Base-by-base conservation (phyloP, 2,113 vertebrate genomes). In the Hypanus sabinus region DNA sequence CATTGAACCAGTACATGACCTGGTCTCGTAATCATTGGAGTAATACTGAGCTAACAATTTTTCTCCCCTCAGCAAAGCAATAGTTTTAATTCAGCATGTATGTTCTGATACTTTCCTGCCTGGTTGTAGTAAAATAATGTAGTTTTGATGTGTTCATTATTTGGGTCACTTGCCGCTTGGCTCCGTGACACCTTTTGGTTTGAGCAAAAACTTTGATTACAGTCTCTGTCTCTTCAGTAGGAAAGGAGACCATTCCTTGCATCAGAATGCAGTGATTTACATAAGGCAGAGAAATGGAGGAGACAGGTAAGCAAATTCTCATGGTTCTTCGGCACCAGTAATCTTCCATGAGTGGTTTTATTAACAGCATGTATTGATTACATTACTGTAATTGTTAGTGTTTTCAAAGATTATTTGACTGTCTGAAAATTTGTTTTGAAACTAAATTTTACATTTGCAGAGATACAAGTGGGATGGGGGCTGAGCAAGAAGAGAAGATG, bases 241-340 rank as follows among this genome's bases (percentile, higher is more conserved):
- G 99, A 99, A 22, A 96, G 98, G 95, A 97, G 99, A 94, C 99
- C 99, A 0, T 99, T 98, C 94, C 97, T 99, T 62, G 99, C 99
- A 0, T 99, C 98, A 0, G 98, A 99, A 95, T 99, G 99, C 57
- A 97, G 96, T 18, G 99, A 99, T 30, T 96, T 99, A 92, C 98
- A 98, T 0, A 99, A 99, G 96, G 98, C 98, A 10, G 98, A 99
- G 96, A 99, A 99, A 33, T 99, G 99, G 98, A 97, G 99, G 94
- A 95, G 98, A 62, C 99, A 99, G 98, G 98, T 99, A 94, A 12
- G 65, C 11, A 46, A 91, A 77, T n/a, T 27, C 36, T 65, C 62
- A 8, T 80, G 55, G 20, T 60, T 33, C 1, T 65, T 65, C 24
- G 60, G 57, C 30, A 5, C 55, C 55, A 55, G 16, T 27, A 83